Percentiles rank a stretch among this genome's conserved stretches.
phyloP scores from a whole-genome alignment of 2,888 invertebrate species.

The Trachelus tabidus region DNA sequence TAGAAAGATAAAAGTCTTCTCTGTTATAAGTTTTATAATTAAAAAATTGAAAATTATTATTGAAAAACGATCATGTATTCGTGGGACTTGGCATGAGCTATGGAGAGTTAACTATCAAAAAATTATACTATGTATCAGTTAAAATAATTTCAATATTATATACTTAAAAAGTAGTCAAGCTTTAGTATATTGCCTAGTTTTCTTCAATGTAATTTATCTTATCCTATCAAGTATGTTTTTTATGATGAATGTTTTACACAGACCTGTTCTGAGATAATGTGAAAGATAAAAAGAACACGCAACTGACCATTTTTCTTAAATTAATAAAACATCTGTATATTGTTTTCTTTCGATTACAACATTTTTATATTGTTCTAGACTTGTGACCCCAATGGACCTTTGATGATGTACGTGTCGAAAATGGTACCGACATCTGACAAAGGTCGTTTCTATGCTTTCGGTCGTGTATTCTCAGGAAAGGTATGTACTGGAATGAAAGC shows the following conservation, averaged over 20 bases:
- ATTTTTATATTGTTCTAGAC: slow-evolving; percentile 67
- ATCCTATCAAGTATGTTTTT: not conserved
- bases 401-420: slow-evolving; percentile 99
- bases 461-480: slow-evolving; percentile 99
- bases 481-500: slow-evolving; percentile 88
- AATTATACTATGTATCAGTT: too few relatives aligned
- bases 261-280: slow-evolving; percentile 60
- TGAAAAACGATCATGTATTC: too few relatives aligned
- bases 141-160: too few relatives aligned
- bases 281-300: slow-evolving; percentile 54
- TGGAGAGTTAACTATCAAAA: too few relatives aligned
- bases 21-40: not conserved
- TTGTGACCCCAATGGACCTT: slow-evolving; percentile 96
- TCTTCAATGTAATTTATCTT: too few relatives aligned
- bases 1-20: too few relatives aligned
- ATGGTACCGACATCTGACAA: slow-evolving; percentile 99
- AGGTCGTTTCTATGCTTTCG: slow-evolving; percentile 99
- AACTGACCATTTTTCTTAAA: slow-evolving; percentile 43
- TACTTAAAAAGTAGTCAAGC: too few relatives aligned
- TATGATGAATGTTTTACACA: slow-evolving; percentile 61
- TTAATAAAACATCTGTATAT: not conserved
- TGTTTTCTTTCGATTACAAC: not conserved
- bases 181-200: too few relatives aligned
- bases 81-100: too few relatives aligned
- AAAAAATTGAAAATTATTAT: slow-evolving; percentile 11